Percentiles rank a stretch among this genome's conserved stretches.
These are phyloP conservation scores for Lepus americanus DNA, from an alignment of 2,113 vertebrate genomes.

Conservation along the genomic window DNA sequence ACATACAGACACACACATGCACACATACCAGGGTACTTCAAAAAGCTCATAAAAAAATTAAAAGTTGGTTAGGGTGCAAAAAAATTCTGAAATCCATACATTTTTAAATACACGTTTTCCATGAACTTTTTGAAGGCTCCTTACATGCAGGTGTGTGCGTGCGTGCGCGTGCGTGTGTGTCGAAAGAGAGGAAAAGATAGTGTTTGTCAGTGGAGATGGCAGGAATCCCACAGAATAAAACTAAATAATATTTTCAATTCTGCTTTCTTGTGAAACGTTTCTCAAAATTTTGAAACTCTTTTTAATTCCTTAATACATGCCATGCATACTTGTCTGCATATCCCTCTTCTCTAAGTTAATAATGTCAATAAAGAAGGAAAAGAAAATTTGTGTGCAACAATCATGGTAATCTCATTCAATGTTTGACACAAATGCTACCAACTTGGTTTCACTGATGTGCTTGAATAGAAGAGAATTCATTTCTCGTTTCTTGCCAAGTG, in stretches of 20 bases:
- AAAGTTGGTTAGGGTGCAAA: too few species aligned
- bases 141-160: too few species aligned
- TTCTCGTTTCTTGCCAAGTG: neutral
- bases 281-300: constrained; percentile 63
- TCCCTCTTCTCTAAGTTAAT: constrained; percentile 71
- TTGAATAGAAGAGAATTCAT: neutral
- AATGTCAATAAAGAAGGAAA: constrained; percentile 67
- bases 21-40: neutral
- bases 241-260: constrained; percentile 82
- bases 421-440: constrained; percentile 21
- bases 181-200: neutral
- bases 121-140: too few species aligned
- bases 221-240: constrained; percentile 79
- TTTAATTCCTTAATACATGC: constrained; percentile 68
- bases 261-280: constrained; percentile 70
- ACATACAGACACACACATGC: neutral
- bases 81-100: too few species aligned
- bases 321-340: constrained; percentile 68
- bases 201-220: constrained; percentile 79
- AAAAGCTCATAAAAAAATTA: too few species aligned
- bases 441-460: neutral
- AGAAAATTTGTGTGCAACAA: neutral
- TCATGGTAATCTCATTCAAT: neutral
- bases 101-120: too few species aligned
- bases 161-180: too few species aligned